Evolutionary conservation across 92 coral and sea anemone species (phyloP), one percentile per base, ranked within the genome.

Genomic region (Anthopleura xanthogrammica): DNA sequence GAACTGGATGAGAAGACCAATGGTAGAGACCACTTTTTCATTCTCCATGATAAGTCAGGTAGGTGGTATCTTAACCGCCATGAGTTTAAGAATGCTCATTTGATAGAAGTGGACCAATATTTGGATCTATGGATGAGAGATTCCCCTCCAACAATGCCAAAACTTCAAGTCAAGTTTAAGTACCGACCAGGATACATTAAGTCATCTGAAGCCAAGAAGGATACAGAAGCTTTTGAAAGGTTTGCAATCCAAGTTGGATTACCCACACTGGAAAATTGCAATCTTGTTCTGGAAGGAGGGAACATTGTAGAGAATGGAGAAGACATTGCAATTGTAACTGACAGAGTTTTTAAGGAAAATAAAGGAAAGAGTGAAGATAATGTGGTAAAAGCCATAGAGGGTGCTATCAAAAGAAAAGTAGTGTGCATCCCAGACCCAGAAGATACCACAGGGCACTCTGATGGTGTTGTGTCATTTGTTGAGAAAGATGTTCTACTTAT

Each of bases 91-190:
- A 87, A 87, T 76, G 89, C 92, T 23, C 80, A 85, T 52, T 24
- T 90, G 39, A 86, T 90, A 52, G 85, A 87, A 64, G 87, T 83
- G 12, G 87, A 86, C 46, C 81, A 72, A 40, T 83, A 60, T 70
- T 36, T 90, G 65, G 93, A 90, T 46, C 66, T 90, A 48, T 90
- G 93, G 93, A 87, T 90, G 93, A 90, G 93, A 52, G 93, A 90
- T 65, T 90, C 87, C 64, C 92, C 92, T 40, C 77, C 92, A 41
- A 75, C 88, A 7, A 82, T 90, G 82, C 93, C 93, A 20, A 60
- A 87, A 62, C 87, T 55, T 42, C 93, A 90, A 70, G 80, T 86
- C 16, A 83, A 90, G 75, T 90, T 90, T 77, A 83, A 48, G 16
- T 90, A 90, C 86, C 79, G 77, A 41, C 88, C 93, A 48, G 84